Evolutionary conservation across 2,113 vertebrate genomes (phyloP).

Genomic region (human (Homo sapiens)): GRCh38 chrX:139769001-139769500

Average conservation of each 20-base stretch:
- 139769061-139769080: too few species aligned
- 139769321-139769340: background rate
- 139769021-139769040: too few species aligned
- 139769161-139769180: slow-evolving; percentile 20
- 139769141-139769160: background rate
- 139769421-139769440: background rate
- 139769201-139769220: background rate
- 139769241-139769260: background rate
- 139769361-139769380: background rate
- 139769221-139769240: slow-evolving; percentile 10
- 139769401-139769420: background rate
- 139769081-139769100: too few species aligned
- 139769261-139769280: background rate
- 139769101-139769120: background rate
- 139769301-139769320: too few species aligned
- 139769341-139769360: background rate
- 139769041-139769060: too few species aligned
- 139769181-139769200: background rate
- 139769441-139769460: background rate
- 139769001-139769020: too few species aligned
- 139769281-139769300: too few species aligned
- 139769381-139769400: background rate
- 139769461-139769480: background rate
- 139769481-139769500: background rate
- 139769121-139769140: background rate